Percentiles rank a stretch among this genome's conserved stretches.
These are phyloP conservation scores for Myxocyprinus asiaticus DNA, from an alignment of 2,113 vertebrate genomes.

Conservation along the genomic window DNA sequence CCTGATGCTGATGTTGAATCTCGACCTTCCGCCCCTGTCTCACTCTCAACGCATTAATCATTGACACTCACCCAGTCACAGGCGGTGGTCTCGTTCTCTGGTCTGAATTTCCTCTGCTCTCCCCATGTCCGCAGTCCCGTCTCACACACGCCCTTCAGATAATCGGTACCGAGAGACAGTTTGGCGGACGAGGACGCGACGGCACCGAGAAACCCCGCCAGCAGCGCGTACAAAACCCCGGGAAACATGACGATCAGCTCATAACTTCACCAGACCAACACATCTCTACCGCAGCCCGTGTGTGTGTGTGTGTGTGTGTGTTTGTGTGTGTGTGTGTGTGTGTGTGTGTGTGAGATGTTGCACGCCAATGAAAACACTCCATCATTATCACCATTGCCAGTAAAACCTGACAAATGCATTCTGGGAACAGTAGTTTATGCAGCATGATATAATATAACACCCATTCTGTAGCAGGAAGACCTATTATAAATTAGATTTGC, in stretches of 20 bases:
- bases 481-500: no score
- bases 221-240: constrained; percentile 76
- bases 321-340: constrained; percentile 46
- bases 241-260: constrained; percentile 70
- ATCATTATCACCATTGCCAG: background rate
- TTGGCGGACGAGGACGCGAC: constrained; percentile 86
- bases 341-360: background rate
- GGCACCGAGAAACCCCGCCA: constrained; percentile 82
- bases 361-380: constrained; percentile 30
- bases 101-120: constrained; percentile 72
- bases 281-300: background rate
- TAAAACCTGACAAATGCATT: constrained; percentile 45
- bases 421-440: constrained; percentile 62
- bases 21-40: no score
- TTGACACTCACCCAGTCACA: constrained; percentile 77
- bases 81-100: constrained; percentile 71
- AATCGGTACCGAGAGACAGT: constrained; percentile 82
- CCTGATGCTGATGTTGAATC: no score
- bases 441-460: no score
- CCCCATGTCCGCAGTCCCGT: constrained; percentile 75
- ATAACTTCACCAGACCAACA: background rate
- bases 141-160: constrained; percentile 75
- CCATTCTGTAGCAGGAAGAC: no score
- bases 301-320: background rate
- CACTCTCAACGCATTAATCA: background rate